A percentile compares a stretch with the other conserved stretches of the same genome.
Conservation (phyloP, 2,113 vertebrate species). For the Orientallactaga bullata region DNA sequence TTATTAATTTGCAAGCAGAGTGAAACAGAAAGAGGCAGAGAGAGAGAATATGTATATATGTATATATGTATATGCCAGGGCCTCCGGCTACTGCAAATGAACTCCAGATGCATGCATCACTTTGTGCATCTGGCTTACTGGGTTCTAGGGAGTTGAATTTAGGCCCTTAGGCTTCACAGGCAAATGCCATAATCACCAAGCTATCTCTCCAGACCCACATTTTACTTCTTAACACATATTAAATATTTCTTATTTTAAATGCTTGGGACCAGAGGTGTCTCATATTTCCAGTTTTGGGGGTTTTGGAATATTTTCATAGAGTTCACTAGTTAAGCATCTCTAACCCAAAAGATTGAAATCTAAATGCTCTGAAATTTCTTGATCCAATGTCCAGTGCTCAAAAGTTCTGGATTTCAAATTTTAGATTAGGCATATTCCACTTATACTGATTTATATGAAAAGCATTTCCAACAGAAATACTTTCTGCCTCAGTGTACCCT, state of each 20-base stretch:
- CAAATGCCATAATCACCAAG: no score
- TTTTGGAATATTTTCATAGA: not conserved
- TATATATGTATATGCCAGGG: no score
- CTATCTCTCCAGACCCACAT: no score
- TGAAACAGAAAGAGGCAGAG: no score
- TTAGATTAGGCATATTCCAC: not conserved
- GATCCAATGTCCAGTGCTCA: not conserved
- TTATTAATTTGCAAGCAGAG: no score
- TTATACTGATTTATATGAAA: not conserved
- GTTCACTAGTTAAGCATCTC: not conserved
- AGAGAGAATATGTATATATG: no score
- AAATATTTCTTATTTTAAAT: not conserved
- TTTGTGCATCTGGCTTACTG: no score
- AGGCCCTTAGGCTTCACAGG: no score
- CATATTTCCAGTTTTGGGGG: not conserved
- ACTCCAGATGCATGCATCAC: no score
- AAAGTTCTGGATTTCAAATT: not conserved
- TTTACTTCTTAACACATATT: not conserved
- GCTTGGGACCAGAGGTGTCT: not conserved
- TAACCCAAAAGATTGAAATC: not conserved
- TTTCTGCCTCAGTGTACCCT: not conserved
- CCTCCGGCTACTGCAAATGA: no score
- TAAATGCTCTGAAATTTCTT: conserved; percentile 6
- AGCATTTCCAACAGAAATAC: not conserved
- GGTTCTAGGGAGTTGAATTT: no score